Evolutionary conservation across 2,888 invertebrate genomes (phyloP).

Genomic region (Tetranychus piercei): DNA sequence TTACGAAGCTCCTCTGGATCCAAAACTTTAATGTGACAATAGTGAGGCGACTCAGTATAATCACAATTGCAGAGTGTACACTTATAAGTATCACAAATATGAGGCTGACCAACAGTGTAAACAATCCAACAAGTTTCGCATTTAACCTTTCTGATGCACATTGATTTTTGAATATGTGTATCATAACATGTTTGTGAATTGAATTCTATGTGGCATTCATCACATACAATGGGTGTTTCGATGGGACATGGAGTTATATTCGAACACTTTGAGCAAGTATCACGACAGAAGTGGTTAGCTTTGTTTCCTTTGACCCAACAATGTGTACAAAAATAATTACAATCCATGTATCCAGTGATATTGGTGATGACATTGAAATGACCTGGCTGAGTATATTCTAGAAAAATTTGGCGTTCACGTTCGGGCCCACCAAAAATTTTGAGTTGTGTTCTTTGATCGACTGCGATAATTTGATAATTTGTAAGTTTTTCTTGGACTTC

Average conservation of each 20-base stretch:
- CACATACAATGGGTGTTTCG: background rate
- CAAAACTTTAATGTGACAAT: background rate
- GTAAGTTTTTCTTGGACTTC: background rate
- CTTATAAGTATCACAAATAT: background rate
- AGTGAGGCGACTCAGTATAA: background rate
- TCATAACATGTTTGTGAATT: background rate
- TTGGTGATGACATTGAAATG: background rate
- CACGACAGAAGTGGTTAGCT: background rate
- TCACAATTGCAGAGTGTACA: background rate
- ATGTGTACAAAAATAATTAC: background rate
- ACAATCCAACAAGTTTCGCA: background rate
- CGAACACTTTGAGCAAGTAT: background rate
- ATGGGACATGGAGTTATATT: background rate
- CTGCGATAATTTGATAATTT: background rate
- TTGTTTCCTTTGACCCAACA: background rate
- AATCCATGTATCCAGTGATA: background rate
- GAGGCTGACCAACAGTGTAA: background rate
- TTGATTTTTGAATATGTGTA: background rate
- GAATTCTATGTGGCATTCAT: background rate
- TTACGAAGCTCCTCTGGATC: background rate
- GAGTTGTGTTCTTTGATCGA: background rate
- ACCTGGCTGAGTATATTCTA: background rate
- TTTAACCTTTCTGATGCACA: background rate
- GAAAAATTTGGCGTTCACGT: background rate
- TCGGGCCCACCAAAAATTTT: background rate